Evolutionary conservation across 1,140 invertebrate species (phyloP), one percentile per base, ranked within the genome.

Genomic region (Drosophila saltans): DNA sequence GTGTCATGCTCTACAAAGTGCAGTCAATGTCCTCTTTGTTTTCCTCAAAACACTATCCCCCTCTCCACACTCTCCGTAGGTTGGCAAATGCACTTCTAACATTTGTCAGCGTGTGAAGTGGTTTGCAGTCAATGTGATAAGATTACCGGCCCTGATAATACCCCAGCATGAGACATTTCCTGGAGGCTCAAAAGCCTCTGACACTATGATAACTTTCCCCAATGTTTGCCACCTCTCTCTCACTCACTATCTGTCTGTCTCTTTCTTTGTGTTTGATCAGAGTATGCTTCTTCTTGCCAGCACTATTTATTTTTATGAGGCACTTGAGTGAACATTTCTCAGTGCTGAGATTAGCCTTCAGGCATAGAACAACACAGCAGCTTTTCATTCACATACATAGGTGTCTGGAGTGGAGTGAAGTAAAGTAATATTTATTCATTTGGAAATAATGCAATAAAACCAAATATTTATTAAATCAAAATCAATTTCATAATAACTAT

Each of bases 1-100:
- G 52, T 72, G 52, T 65, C 66, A 71, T 76, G 72, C 79, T 76
- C 75, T 59, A 81, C 57, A 77, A 80, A 73, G 59, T 78, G 83
- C 83, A 89, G 83, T 88, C 83, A 88, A 88, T 88, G 83, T 89
- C 80, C 83, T 80, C 83, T 83, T 83, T 83, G 80, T 89, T 80
- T 77, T 71, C 72, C 62, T 72, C 24, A 66, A 66, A 62, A 45
- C 71, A 68, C 55, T 59, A 36, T 24, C 33, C 57, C 21, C 24
- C 45, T 52, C 24, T 26, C 21, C 2, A 9, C 6, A 36, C 3
- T 36, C 6, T 7, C 6, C 33, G 1, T 36, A 4, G 6, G 33
- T 36, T 36, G 45, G 45, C 45, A 52, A 52, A 59, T 59, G 57
- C 57, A 59, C 57, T 59, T 59, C 57, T 59, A 59, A 59, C 57